These are phyloP conservation scores for Eonycteris spelaea DNA, from an alignment of 2,113 vertebrate genomes.

Conservation along the genomic window DNA sequence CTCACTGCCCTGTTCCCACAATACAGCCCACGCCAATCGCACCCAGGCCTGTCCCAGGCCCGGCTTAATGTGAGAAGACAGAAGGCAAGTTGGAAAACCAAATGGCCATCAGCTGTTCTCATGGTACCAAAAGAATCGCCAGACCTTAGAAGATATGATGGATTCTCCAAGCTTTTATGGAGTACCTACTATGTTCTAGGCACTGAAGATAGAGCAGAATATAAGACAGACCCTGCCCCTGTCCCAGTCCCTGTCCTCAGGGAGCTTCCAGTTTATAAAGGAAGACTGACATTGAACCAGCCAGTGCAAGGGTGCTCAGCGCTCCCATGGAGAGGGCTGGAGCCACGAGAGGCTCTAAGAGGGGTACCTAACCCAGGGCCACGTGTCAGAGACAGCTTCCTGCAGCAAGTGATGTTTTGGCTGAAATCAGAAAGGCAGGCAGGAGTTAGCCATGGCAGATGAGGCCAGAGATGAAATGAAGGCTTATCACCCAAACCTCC, in stretches of 20 bases:
- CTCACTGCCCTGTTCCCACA: background rate
- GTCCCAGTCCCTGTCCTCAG: background rate
- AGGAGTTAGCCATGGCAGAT: background rate
- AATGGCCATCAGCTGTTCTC: accelerated
- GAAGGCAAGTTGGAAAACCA: background rate
- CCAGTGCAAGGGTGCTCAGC: background rate
- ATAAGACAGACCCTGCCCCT: background rate
- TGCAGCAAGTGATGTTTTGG: background rate
- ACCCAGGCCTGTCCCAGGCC: background rate
- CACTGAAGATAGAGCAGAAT: background rate
- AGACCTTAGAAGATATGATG: background rate
- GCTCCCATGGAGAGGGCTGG: background rate
- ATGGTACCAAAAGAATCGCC: background rate
- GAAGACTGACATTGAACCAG: background rate
- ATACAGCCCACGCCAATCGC: accelerated
- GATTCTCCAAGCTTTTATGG: background rate
- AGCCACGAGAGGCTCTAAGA: background rate
- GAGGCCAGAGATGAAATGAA: background rate
- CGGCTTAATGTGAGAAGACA: accelerated
- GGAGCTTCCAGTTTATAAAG: background rate
- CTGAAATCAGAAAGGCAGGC: background rate
- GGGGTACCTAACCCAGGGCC: background rate
- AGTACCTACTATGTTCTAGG: background rate
- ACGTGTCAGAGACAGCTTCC: background rate
- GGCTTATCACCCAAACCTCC: background rate